Evolutionary conservation across 2,113 vertebrate genomes (phyloP).

Genomic region (Ardeotis arabs): DNA sequence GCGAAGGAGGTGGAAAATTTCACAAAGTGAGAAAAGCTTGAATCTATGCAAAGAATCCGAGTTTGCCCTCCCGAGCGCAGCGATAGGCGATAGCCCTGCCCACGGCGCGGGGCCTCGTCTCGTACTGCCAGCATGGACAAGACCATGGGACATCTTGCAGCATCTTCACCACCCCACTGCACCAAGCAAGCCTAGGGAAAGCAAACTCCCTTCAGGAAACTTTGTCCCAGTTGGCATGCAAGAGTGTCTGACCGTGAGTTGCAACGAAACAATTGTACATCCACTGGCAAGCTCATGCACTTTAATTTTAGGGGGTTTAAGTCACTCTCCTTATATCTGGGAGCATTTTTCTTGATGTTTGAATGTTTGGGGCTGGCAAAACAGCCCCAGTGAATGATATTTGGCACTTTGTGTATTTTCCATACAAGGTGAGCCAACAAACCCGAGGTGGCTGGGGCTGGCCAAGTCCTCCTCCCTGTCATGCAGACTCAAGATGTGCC

Average conservation of each 20-base stretch:
- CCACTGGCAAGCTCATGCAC: neutral
- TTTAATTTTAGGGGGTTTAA: neutral
- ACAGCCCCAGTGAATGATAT: neutral
- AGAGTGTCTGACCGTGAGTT: neutral
- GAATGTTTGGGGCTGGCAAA: neutral
- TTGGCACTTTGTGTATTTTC: neutral
- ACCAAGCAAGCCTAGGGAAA: neutral
- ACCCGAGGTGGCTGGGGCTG: neutral
- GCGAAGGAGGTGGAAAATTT: conserved; percentile 5
- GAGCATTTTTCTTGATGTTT: neutral
- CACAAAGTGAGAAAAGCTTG: neutral
- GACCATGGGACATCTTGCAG: neutral
- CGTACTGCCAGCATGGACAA: rapidly evolving
- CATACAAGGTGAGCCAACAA: neutral
- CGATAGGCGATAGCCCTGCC: neutral
- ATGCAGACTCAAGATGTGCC: neutral
- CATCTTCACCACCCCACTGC: neutral
- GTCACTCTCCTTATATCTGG: neutral
- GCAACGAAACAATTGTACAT: neutral
- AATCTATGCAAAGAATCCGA: neutral
- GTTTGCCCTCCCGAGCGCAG: rapidly evolving
- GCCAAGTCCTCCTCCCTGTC: neutral
- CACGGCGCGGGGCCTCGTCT: rapidly evolving
- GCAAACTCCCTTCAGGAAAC: neutral
- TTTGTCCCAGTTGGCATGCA: neutral